Conservation (phyloP, 1,140 invertebrate genomes). For the Brachionus plicatilis region DNA sequence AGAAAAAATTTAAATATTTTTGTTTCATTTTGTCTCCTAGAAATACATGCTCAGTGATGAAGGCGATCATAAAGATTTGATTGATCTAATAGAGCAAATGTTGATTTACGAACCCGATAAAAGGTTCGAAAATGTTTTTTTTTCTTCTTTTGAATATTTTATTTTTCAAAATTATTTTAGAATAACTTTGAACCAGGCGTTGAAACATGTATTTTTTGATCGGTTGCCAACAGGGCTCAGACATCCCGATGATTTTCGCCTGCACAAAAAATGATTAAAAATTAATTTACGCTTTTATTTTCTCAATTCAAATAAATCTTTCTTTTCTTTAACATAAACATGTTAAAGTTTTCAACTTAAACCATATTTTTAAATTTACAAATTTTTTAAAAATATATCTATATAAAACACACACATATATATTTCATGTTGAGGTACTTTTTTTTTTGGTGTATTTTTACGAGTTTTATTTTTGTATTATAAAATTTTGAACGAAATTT, state of each 20-base stretch:
- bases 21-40: background rate
- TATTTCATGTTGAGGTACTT: background rate
- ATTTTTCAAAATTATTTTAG: background rate
- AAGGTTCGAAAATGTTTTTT: conserved; percentile 62
- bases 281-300: background rate
- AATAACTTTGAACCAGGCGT: conserved; percentile 6
- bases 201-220: conserved; percentile 14
- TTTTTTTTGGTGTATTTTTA: background rate
- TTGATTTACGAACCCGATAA: conserved; percentile 53
- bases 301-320: conserved; percentile 8
- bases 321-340: background rate
- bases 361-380: conserved; percentile 4
- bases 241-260: background rate
- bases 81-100: conserved; percentile 70
- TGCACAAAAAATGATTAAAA: background rate
- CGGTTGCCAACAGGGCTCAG: background rate
- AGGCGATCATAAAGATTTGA: conserved; percentile 81
- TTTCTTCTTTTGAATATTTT: background rate
- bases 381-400: background rate
- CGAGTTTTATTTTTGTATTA: background rate
- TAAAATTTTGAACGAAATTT: background rate
- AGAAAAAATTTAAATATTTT: background rate
- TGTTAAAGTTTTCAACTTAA: background rate
- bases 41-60: conserved; percentile 75
- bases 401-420: background rate